Evolutionary conservation across 2,113 vertebrate species (phyloP).

Genomic region (Herpetotheres cachinnans): DNA sequence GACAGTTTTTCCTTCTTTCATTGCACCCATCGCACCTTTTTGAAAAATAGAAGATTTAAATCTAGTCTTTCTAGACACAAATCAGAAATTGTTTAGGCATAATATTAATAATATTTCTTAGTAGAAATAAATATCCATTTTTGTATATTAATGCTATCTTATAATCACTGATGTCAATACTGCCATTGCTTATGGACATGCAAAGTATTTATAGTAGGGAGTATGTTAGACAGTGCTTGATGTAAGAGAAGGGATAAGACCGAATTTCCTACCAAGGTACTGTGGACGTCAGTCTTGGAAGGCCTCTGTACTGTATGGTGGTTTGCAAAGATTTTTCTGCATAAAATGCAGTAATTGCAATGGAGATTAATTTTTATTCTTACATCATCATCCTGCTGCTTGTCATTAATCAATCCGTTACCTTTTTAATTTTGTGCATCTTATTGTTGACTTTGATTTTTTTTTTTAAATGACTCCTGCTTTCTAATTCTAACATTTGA

Average conservation of each 20-base stretch:
- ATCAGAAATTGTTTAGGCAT: not conserved
- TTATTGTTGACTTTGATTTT: not conserved
- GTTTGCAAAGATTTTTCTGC: not conserved
- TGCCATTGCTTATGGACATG: not conserved
- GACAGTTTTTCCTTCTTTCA: not conserved
- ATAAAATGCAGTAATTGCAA: not conserved
- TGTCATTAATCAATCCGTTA: not conserved
- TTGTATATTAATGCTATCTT: not conserved
- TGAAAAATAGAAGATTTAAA: not conserved
- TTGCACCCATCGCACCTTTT: not conserved
- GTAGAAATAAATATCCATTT: not conserved
- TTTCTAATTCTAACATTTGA: not conserved
- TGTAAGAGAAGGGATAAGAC: not conserved
- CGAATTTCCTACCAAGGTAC: not conserved
- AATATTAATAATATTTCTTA: not conserved
- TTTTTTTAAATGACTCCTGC: not conserved
- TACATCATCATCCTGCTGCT: not conserved
- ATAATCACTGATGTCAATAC: not conserved
- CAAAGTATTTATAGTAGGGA: not conserved
- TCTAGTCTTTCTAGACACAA: not conserved
- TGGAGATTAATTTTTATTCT: not conserved
- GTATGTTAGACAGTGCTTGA: not conserved
- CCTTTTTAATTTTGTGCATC: not conserved
- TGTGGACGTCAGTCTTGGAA: not conserved
- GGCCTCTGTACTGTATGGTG: not conserved